Base-by-base conservation (phyloP, 2,888 invertebrate species). In the Troglohyphantes excavatus region DNA sequence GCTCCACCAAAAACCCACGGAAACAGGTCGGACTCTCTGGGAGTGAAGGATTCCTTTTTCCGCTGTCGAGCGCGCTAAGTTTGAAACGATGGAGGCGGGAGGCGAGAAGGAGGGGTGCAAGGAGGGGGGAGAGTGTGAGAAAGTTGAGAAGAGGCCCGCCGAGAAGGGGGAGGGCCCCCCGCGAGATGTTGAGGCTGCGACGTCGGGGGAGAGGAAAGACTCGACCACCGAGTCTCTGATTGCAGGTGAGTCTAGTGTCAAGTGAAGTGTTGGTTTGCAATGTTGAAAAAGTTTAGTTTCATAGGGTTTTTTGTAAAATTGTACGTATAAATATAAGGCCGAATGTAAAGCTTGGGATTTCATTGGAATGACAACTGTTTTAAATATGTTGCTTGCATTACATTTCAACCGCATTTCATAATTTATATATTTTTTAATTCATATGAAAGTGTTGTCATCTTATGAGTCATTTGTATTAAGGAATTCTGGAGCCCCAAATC, bases 221-320 rank as follows among this genome's bases (percentile, higher is more conserved):
- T 81, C 79, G 6, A 81, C 79, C 5, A 81, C 79, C 11, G 79
- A 81, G 39, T 81, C 79, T 2, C 53, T 81, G 68, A 81, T 81
- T 68, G 68, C 67, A 81, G 79, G 79, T 81, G 59, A 9, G 59
- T n/a, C n/a, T n/a, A n/a, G n/a, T n/a, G 53, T 53, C 17, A n/a
- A 3, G 13, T 39, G 39, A 39, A 3, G 13, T 39, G 39, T 39
- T 39, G 39, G 3, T 39, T 7, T 39, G 39, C 13, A 39, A n/a
- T n/a, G n/a, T n/a, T n/a, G n/a, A n/a, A n/a, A n/a, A n/a, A n/a
- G n/a, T n/a, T n/a, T n/a, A n/a, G n/a, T n/a, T n/a, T n/a, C n/a
- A n/a, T n/a, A n/a, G n/a, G n/a, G n/a, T n/a, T n/a, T n/a, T n/a
- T n/a, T n/a, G n/a, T n/a, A n/a, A n/a, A n/a, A n/a, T n/a, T n/a